Evolutionary conservation across 2,797 vertebrate species (phyloP).

Genomic region (Moxostoma hubbsi): DNA sequence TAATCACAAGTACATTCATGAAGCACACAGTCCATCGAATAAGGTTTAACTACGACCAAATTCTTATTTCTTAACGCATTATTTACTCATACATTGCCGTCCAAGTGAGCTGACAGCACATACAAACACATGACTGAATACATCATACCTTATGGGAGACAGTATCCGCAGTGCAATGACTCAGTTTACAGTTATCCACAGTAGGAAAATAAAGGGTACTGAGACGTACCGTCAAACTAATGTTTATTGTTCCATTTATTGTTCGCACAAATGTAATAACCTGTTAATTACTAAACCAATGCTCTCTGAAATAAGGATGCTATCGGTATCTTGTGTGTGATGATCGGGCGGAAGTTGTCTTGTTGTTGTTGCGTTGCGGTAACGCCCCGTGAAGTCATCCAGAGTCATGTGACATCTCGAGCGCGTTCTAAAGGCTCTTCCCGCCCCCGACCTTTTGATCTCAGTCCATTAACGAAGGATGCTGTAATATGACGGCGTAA

Average conservation of each 20-base stretch:
- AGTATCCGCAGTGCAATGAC: not conserved
- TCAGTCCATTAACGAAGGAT: not conserved
- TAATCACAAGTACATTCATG: not conserved
- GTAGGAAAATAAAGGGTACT: not conserved
- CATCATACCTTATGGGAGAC: conserved; percentile 27
- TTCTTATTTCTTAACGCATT: not conserved
- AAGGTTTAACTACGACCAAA: not conserved
- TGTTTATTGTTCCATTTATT: not conserved
- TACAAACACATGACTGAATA: conserved; percentile 20
- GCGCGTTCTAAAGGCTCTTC: no score
- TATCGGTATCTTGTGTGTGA: not conserved
- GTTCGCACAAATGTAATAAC: not conserved
- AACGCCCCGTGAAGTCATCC: conserved; percentile 20
- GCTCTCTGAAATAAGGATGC: not conserved
- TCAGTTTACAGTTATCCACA: not conserved
- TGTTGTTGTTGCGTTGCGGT: conserved; percentile 29
- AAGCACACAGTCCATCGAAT: not conserved
- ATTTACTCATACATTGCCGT: no score
- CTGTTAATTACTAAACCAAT: not conserved
- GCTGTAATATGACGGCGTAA: not conserved
- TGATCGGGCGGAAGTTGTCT: conserved; percentile 49
- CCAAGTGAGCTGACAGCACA: not conserved
- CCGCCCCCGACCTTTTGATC: no score
- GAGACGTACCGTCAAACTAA: not conserved
- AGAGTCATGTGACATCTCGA: not conserved